These are phyloP conservation scores for Pitta sordida DNA, from an alignment of 2,113 vertebrate genomes.

Conservation along the genomic window DNA sequence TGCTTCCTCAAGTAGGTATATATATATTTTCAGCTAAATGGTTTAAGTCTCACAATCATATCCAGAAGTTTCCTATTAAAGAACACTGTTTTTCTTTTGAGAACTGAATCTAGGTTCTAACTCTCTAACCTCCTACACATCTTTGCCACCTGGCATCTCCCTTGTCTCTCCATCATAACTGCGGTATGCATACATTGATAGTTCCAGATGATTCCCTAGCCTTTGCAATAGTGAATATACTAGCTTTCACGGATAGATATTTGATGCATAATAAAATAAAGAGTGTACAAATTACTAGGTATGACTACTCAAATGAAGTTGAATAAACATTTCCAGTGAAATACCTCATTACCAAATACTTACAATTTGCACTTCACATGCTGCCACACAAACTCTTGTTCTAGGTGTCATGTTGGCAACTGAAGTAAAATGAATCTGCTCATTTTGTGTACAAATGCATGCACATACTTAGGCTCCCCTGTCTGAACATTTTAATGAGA, in stretches of 20 bases:
- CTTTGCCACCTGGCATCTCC: background rate
- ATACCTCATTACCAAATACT: background rate
- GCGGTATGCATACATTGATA: background rate
- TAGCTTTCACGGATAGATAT: background rate
- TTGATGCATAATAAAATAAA: conserved; percentile 19
- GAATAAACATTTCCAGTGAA: conserved; percentile 11
- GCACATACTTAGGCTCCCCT: background rate
- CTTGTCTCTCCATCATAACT: background rate
- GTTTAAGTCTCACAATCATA: conserved; percentile 25
- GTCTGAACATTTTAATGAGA: background rate
- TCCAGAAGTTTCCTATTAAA: background rate
- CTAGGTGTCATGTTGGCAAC: background rate
- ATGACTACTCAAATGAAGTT: background rate
- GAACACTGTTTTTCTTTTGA: background rate
- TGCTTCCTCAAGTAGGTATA: background rate
- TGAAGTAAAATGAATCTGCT: background rate
- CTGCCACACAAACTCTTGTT: background rate
- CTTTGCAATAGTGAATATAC: background rate
- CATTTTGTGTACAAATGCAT: rapidly evolving
- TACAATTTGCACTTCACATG: background rate
- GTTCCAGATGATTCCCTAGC: background rate
- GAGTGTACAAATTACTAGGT: background rate
- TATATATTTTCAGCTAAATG: background rate
- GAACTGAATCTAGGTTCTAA: background rate
- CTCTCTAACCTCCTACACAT: background rate